Base-by-base conservation (phyloP, 2,888 invertebrate genomes). In the Hyles lineata region DNA sequence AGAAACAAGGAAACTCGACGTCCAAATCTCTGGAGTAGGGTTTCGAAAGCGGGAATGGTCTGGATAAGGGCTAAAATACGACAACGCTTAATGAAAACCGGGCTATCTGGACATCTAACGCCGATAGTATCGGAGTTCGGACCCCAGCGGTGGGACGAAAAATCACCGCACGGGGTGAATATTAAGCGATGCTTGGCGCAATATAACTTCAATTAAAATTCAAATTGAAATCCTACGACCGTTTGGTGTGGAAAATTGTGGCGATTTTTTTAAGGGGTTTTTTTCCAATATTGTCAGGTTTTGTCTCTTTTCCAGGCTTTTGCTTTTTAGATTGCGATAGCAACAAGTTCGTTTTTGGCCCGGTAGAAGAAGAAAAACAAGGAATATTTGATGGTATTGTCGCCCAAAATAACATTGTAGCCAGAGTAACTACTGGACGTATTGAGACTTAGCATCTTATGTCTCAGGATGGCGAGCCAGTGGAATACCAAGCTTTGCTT, bases 161-260 rank as follows among this genome's bases (percentile, higher is more conserved):
- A 94, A 93, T 93, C 91, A 88, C 83, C 85, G 87, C 88, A 86
- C 85, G 87, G 94, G 93, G 93, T 93, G 94, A 93, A 93, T 94
- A 93, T 93, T 90, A 94, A 94, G 90, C 85, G 91, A 93, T 92
- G 92, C 93, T 92, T 92, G 92, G 90, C 91, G 91, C 93, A 94
- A 95, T 95, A 95, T 94, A 43, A 93, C 91, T 87, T 83, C 94
- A 93, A 95, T 95, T 95, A 95, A 95, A 93, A 94, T 95, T 94
- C 90, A 95, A 95, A 95, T 95, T 95, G 95, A 95, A 95, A 95
- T n/a, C 25, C 62, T 52, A 55, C 72, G 32, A 63, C 29, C 23
- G 32, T 72, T 67, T 55, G 63, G 35, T 55, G 72, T 58, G 63
- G 43, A 63, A 67, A 67, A 67, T 43, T 21, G 23, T 21, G 43